Evolutionary conservation across 2,797 vertebrate genomes (phyloP).

Genomic region (Rhabdophis nuchalis): DNA sequence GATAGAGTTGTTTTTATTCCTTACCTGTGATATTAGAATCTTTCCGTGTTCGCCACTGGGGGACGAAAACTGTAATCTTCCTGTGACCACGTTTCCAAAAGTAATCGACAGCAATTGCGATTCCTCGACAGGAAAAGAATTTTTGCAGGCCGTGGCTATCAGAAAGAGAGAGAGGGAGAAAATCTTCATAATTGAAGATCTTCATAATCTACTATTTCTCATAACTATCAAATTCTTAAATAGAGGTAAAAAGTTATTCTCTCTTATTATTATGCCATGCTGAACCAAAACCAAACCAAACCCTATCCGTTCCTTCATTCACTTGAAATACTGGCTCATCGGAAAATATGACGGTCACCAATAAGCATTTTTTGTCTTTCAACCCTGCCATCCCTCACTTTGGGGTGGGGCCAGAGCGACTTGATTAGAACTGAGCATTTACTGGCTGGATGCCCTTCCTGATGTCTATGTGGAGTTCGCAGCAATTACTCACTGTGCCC

Average conservation of each 20-base stretch:
- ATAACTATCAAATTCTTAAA: background rate
- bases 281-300: background rate
- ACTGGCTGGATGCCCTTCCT: background rate
- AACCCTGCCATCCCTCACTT: background rate
- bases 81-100: conserved; percentile 94
- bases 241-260: background rate
- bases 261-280: background rate
- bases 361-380: background rate
- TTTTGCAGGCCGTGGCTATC: conserved; percentile 87
- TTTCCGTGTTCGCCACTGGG: conserved; percentile 93
- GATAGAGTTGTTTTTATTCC: background rate
- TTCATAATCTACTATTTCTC: background rate
- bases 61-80: conserved; percentile 94
- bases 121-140: conserved; percentile 94
- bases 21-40: conserved; percentile 87
- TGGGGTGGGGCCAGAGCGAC: background rate
- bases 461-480: background rate
- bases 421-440: background rate
- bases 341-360: background rate
- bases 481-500: background rate
- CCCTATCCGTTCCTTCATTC: background rate
- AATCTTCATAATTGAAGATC: background rate
- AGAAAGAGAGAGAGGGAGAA: background rate
- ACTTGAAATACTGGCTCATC: background rate
- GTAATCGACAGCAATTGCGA: conserved; percentile 91